A percentile compares a stretch with the other conserved stretches of the same genome.
Conservation (phyloP, 2,797 vertebrate genomes). For the Sebastes paucispinis region DNA sequence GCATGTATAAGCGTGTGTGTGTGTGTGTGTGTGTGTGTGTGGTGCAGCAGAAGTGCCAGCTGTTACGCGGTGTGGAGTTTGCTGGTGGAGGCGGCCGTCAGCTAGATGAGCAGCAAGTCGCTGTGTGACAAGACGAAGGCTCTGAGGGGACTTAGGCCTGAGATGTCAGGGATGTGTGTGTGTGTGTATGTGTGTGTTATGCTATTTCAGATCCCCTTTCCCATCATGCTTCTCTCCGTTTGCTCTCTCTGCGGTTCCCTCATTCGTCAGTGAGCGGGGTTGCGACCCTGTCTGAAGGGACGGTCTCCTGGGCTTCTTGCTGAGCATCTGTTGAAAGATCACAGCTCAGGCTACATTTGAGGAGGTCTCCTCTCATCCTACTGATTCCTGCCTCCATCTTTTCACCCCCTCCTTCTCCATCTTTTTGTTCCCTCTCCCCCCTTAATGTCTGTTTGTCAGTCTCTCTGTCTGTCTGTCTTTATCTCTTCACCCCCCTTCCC, state of each 20-base stretch:
- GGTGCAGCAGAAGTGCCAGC: slow-evolving; percentile 62
- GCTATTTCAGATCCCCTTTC: slow-evolving; percentile 61
- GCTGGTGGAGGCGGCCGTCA: slow-evolving; percentile 56
- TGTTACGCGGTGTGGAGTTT: slow-evolving; percentile 61
- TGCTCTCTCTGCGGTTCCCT: slow-evolving; percentile 71
- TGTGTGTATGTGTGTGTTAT: slow-evolving; percentile 25
- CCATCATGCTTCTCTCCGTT: slow-evolving; percentile 70
- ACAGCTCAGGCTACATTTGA: slow-evolving; percentile 73
- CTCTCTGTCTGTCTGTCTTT: slow-evolving; percentile 48
- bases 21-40: slow-evolving; percentile 2
- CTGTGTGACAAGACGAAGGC: slow-evolving; percentile 70
- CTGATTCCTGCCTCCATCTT: slow-evolving; percentile 53
- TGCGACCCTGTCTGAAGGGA: slow-evolving; percentile 77
- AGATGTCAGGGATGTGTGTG: slow-evolving; percentile 57
- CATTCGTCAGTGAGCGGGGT: slow-evolving; percentile 78
- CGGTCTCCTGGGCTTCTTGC: slow-evolving; percentile 71
- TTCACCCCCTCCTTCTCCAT: background rate
- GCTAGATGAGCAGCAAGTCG: slow-evolving; percentile 75
- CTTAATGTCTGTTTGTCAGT: slow-evolving; percentile 24
- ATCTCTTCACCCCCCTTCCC: slow-evolving; percentile 10
- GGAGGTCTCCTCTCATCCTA: slow-evolving; percentile 69
- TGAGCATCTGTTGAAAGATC: slow-evolving; percentile 81
- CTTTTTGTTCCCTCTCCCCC: slow-evolving; percentile 24
- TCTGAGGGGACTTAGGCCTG: slow-evolving; percentile 69
- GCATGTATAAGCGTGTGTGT: slow-evolving; percentile 6